Evolutionary conservation across 1,140 invertebrate genomes (phyloP), one percentile per base, ranked within the genome.

Genomic region (Tetragnatha versicolor): DNA sequence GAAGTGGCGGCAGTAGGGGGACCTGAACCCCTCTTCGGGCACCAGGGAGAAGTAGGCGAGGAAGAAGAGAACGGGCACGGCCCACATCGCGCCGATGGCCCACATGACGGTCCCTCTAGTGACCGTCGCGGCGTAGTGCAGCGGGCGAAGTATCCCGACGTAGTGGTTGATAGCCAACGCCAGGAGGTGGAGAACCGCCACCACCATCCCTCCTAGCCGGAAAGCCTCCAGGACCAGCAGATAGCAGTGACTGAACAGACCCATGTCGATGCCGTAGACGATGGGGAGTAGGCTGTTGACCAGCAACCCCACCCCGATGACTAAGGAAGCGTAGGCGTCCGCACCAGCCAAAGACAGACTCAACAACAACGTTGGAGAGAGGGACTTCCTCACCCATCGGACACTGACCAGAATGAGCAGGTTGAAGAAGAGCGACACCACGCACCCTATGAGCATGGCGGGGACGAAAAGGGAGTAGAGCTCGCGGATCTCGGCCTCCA

Each of bases 121-220:
- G 5, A 83, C 78, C 10, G 76, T 81, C 25, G 75, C 55, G 5
- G 77, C 79, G 82, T 91, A 91, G 69, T 91, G 90, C 3, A 91
- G 85, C 0, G 91, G 91, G 79, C 87, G 86, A 3, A 89, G 82
- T 49, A 89, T 90, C 22, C 91, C 91, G 25, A 91, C 84, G 83
- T 90, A 91, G 82, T 93, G 92, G 83, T 92, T 91, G n/a, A 91
- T 83, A 4, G 91, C 90, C 49, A 93, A 85, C 2, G 89, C 88
- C 12, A 91, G 82, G 2, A 93, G 86, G 83, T 92, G 91, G 6
- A 88, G 84, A 3, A 91, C 88, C 0, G 90, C 90, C 6, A 90
- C 89, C 17, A 91, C 86, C 60, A 90, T 85, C 1, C 87, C 87
- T 5, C 88, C 88, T 45, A 90, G 81, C 72, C 89, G 82, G 27